Conservation (phyloP, 1,140 invertebrate species). For the Platorchestia sp. region DNA sequence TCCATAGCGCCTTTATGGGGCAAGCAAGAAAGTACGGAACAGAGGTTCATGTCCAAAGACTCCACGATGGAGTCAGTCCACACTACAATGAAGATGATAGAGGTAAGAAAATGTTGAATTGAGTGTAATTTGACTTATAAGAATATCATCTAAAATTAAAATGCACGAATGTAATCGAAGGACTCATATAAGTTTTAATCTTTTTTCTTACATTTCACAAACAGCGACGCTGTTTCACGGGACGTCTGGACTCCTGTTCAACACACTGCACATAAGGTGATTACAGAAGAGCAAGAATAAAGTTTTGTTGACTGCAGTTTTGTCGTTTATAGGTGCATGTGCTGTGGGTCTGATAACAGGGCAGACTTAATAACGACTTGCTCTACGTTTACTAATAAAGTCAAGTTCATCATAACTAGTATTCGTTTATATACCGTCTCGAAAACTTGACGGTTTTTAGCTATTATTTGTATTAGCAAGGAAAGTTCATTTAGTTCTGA, state of each 20-base stretch:
- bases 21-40: not conserved
- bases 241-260: not conserved
- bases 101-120: slow-evolving; percentile 16
- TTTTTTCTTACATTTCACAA: not conserved
- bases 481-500: too few relatives aligned
- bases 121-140: not conserved
- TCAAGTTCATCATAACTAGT: too few relatives aligned
- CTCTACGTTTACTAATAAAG: too few relatives aligned
- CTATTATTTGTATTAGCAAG: too few relatives aligned
- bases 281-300: not conserved
- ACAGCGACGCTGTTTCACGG: slow-evolving; percentile 3
- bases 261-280: slow-evolving; percentile 47
- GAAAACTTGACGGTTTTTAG: too few relatives aligned
- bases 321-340: too few relatives aligned
- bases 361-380: too few relatives aligned
- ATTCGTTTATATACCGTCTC: too few relatives aligned
- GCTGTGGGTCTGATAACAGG: too few relatives aligned
- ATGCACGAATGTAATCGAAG: not conserved
- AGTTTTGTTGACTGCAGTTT: too few relatives aligned
- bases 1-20: not conserved
- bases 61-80: not conserved
- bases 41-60: not conserved
- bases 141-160: not conserved
- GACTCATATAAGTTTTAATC: not conserved
- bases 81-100: not conserved